Evolutionary conservation across 1,140 invertebrate species (phyloP).

Genomic region (Oncopodura yosiiana): DNA sequence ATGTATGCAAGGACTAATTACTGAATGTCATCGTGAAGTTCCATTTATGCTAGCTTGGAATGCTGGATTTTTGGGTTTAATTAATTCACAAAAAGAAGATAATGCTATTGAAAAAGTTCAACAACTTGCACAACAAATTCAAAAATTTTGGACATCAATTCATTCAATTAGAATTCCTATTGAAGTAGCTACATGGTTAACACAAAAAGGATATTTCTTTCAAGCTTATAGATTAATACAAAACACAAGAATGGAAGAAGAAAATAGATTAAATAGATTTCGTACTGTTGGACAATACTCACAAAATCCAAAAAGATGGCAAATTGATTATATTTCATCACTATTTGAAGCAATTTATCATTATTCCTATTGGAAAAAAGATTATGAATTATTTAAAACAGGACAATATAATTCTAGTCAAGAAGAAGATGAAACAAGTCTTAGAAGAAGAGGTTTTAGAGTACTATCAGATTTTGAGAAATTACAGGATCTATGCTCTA

Average conservation of each 20-base stretch:
- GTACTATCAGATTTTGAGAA: conserved; percentile 14
- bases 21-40: no score
- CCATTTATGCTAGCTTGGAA: background rate
- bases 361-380: conserved; percentile 16
- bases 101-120: conserved; percentile 9
- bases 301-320: conserved; percentile 6
- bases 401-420: no score
- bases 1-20: conserved; percentile 3
- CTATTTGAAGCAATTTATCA: conserved; percentile 1
- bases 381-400: no score
- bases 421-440: background rate
- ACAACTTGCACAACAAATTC: conserved; percentile 13
- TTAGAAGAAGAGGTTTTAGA: background rate
- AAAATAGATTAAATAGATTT: background rate
- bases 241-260: background rate
- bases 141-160: background rate
- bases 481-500: background rate
- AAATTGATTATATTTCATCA: conserved; percentile 1
- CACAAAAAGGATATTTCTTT: conserved; percentile 27
- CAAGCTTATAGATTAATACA: conserved; percentile 4
- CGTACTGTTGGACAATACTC: background rate
- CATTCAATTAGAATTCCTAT: conserved; percentile 16
- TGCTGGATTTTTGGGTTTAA: no score
- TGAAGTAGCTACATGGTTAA: conserved; percentile 22
- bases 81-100: no score